Evolutionary conservation across 2,797 vertebrate species (phyloP).

Genomic region (Manis pentadactyla): DNA sequence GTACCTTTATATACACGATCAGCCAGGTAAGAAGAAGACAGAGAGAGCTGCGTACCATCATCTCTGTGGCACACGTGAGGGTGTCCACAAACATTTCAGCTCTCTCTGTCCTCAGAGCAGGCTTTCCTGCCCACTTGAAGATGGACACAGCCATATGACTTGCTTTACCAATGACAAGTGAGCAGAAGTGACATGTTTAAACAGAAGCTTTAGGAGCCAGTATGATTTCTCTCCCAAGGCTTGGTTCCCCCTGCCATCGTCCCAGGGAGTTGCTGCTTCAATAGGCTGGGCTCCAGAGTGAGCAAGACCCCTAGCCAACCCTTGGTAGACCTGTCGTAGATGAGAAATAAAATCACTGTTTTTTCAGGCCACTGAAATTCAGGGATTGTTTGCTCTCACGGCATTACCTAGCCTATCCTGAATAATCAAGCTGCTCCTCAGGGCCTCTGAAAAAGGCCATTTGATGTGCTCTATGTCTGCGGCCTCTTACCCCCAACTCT

Average conservation of each 20-base stretch:
- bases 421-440: neutral
- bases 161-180: neutral
- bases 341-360: neutral
- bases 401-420: too few species aligned
- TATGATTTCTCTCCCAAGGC: neutral
- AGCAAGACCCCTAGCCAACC: neutral
- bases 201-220: neutral
- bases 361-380: neutral
- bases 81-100: neutral
- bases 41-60: fast-evolving
- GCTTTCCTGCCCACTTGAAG: neutral
- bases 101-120: neutral
- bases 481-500: too few species aligned
- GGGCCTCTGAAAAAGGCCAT: neutral
- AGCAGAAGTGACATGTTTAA: neutral
- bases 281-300: neutral
- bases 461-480: neutral
- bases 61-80: neutral
- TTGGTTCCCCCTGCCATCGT: neutral
- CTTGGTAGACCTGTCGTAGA: too few species aligned
- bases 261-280: neutral
- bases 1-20: neutral
- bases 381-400: neutral
- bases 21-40: neutral
- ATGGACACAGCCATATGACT: neutral